Conservation (phyloP, 2,113 vertebrate genomes). For the Tretioscincus oriximinensis region DNA sequence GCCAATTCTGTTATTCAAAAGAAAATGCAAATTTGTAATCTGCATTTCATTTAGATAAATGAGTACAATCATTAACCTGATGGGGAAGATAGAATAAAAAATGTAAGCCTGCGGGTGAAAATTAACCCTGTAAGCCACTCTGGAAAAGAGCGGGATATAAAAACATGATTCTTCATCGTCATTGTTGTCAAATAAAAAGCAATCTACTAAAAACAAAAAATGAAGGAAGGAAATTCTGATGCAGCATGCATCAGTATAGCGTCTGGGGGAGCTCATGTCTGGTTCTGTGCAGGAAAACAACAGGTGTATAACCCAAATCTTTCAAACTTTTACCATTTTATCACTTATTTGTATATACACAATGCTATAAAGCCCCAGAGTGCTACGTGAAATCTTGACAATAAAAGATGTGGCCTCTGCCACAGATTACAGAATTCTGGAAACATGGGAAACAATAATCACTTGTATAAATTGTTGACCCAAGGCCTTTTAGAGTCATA, state of each 20-base stretch:
- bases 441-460: background rate
- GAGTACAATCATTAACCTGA: no score
- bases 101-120: no score
- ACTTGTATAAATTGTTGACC: slow-evolving; percentile 12
- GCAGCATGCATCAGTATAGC: background rate
- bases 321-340: slow-evolving; percentile 12
- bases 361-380: slow-evolving; percentile 1
- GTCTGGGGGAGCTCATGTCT: background rate
- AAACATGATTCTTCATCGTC: no score
- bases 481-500: slow-evolving; percentile 1
- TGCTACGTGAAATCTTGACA: slow-evolving; percentile 8
- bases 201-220: slow-evolving; percentile 12
- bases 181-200: slow-evolving; percentile 24
- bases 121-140: no score
- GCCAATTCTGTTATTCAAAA: no score
- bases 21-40: no score
- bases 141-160: no score
- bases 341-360: background rate
- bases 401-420: slow-evolving; percentile 7
- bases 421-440: background rate
- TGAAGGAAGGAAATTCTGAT: background rate
- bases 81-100: no score
- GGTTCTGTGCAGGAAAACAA: slow-evolving; percentile 10
- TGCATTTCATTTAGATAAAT: no score
- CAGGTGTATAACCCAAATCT: slow-evolving; percentile 2